Base-by-base conservation (phyloP, 2,888 invertebrate species). In the Gisinianus flammeolus region DNA sequence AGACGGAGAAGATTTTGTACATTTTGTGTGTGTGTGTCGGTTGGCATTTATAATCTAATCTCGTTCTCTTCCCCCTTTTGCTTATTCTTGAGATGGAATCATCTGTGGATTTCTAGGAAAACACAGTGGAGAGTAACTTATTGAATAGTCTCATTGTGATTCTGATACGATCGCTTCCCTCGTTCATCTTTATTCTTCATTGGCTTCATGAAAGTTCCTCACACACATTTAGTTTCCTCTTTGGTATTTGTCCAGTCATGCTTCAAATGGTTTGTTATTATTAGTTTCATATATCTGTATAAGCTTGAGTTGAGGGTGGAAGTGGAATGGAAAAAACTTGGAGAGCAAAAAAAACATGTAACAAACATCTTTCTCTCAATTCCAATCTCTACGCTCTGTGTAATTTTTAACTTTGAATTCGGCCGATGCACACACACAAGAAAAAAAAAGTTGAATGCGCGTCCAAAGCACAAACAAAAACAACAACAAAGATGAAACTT, bases 141-240 rank as follows among this genome's bases (percentile, higher is more conserved):
- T 68, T 72, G 72, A 58, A 62, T 33, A 35, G 62, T 35, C 73
- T 73, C 73, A 73, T 73, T 73, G 73, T 73, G 33, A 73, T 73
- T 73, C 73, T 24, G 28, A 44, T 26, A 24, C 22, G 73, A 62
- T 62, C 73, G 26, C 62, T 73, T 22, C 24, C 16, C 73, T 73
- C 62, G 31, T 72, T 30, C 35, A 62, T 73, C 12, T 62, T 73
- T 62, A 62, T 73, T 73, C 30, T 62, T 73, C 62, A 73, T 62
- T 73, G 73, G 73, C 64, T 26, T 58, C 19, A 44, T 19, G 19
- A 44, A 44, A 44, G 44, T 44, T 58, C 2, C 22, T 8, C 8
- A 58, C n/a, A 58, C 24, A 24, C 24, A 62, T 62, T 2, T 5
- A 28, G 26, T 62, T 26, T 62, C 12, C 16, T 16, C 44, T 44